These are phyloP conservation scores for Microtus obscurus DNA, from an alignment of 2,797 vertebrate genomes.

Conservation along the genomic window DNA sequence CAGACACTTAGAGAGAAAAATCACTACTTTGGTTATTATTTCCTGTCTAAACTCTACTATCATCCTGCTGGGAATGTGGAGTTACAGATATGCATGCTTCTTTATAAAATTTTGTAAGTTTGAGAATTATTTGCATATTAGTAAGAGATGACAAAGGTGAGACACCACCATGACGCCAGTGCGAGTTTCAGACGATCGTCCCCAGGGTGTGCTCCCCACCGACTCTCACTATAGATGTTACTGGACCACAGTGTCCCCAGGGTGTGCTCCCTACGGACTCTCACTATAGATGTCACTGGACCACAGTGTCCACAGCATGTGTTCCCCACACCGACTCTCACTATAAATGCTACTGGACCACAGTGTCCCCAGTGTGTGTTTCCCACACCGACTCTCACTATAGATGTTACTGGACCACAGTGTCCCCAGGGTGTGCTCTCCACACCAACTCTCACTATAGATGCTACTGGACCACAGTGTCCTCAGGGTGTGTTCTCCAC, in stretches of 20 bases:
- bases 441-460: conserved; percentile 10
- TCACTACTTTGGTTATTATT: neutral
- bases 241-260: neutral
- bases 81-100: neutral
- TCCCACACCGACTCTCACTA: conserved; percentile 25
- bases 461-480: neutral
- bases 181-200: neutral
- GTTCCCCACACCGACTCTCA: neutral
- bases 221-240: neutral
- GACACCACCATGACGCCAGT: neutral
- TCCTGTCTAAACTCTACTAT: neutral
- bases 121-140: conserved; percentile 38
- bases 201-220: neutral
- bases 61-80: neutral
- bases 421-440: neutral
- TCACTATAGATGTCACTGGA: neutral
- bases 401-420: too few species aligned
- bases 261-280: conserved; percentile 14
- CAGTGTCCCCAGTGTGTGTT: neutral
- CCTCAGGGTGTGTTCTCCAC: neutral
- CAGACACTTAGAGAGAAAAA: conserved; percentile 50
- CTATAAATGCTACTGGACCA: too few species aligned
- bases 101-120: conserved; percentile 49
- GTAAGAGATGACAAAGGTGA: conserved; percentile 11
- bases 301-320: neutral